These are phyloP conservation scores for Puntigrus tetrazona DNA, from an alignment of 2,113 vertebrate species.

Conservation along the genomic window DNA sequence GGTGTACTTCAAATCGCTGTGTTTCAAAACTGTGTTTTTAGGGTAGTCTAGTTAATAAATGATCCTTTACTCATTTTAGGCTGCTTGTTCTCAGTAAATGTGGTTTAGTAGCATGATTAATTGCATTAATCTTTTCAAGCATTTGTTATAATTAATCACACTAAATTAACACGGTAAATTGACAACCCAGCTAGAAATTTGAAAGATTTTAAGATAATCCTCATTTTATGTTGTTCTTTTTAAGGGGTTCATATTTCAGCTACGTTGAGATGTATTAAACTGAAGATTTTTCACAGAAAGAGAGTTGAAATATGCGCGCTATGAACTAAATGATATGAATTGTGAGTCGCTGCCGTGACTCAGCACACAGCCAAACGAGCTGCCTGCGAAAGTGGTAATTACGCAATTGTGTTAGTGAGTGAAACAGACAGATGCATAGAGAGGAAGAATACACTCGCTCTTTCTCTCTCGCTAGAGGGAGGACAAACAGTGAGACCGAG, in stretches of 20 bases:
- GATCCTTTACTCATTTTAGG: not conserved
- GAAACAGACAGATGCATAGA: slow-evolving; percentile 8
- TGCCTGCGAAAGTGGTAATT: slow-evolving; percentile 22
- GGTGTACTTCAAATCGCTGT: not conserved
- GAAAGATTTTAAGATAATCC: not conserved
- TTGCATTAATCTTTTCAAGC: not conserved
- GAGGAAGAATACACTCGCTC: not conserved
- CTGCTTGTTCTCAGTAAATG: not conserved
- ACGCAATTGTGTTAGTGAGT: slow-evolving; percentile 21
- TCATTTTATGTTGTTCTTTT: not conserved
- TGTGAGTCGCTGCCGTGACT: slow-evolving; percentile 1
- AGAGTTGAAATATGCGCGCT: not conserved
- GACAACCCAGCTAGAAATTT: not conserved
- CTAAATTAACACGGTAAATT: not conserved
- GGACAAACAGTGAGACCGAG: not conserved
- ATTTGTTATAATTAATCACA: not conserved
- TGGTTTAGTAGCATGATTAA: not conserved
- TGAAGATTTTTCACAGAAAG: not conserved
- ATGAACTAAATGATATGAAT: slow-evolving; percentile 17
- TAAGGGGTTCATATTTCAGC: not conserved
- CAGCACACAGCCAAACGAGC: not conserved
- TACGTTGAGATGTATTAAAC: not conserved
- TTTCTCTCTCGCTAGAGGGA: slow-evolving; percentile 15
- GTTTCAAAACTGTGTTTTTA: not conserved
- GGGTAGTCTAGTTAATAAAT: not conserved